Evolutionary conservation across 2,888 invertebrate genomes (phyloP).

Genomic region (Ceraclea dissimilis): DNA sequence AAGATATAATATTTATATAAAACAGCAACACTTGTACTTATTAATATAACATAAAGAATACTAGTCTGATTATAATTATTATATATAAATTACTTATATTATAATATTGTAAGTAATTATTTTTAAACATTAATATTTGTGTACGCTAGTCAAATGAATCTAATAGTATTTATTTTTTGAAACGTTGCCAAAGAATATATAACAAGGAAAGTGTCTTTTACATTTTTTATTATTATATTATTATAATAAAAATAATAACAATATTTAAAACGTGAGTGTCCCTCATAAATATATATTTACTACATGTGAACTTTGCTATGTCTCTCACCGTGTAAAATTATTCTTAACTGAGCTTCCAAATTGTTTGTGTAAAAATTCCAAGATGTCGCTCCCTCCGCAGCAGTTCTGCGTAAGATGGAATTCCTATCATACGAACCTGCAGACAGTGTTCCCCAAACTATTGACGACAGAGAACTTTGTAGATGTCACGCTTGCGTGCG

Average conservation of each 20-base stretch:
- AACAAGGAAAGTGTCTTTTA: conserved; percentile 2
- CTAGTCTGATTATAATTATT: neutral
- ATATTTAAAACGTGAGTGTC: no score
- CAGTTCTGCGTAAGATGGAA: conserved; percentile 77
- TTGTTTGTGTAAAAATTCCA: conserved; percentile 19
- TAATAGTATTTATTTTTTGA: neutral
- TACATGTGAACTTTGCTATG: no score
- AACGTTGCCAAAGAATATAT: conserved; percentile 1
- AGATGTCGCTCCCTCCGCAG: conserved; percentile 50
- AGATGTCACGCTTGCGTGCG: conserved; percentile 83
- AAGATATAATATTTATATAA: neutral
- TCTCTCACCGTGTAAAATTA: neutral
- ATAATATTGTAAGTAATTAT: neutral
- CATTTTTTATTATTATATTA: no score
- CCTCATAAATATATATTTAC: no score
- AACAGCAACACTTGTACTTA: neutral
- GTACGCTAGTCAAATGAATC: neutral
- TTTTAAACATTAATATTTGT: neutral
- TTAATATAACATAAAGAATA: neutral
- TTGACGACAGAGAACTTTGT: conserved; percentile 76
- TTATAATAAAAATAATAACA: no score
- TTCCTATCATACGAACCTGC: conserved; percentile 73
- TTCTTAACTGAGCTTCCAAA: neutral
- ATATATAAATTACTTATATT: neutral
- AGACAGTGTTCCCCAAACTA: conserved; percentile 68